Base-by-base conservation (phyloP, 2,888 invertebrate genomes). In the Parnassius glacialis region DNA sequence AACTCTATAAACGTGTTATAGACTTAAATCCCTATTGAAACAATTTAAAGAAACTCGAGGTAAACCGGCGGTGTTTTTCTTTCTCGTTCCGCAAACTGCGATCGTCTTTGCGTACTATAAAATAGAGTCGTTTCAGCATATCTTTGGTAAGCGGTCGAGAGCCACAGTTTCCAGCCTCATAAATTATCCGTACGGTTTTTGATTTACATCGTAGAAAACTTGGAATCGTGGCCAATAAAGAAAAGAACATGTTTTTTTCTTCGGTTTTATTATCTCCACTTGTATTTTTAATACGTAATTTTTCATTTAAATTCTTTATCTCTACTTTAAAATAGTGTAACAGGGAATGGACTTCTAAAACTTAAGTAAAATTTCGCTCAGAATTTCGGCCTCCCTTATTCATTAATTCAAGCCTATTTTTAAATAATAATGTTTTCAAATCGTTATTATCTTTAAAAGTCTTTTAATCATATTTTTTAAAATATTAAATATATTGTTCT, bases 191-290 rank as follows among this genome's bases (percentile, higher is more conserved):
- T 44, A 13, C 25, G 47, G 34, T 45, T 45, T 45, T 53, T 47
- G 52, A 53, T 62, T 62, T 52, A 57, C 52, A 57, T 61, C 53
- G 42, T 25, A 45, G 34, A 61, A 56, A 42, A 56, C 42, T 25
- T 41, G n/a, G 56, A 61, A 52, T 52, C 45, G 16, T 10, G 13
- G 52, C 56, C 50, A 56, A 61, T 56, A 61, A 45, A 59, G 42
- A 45, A 42, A 16, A 10, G 16, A 56, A 34, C 45, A 34, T 50
- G 52, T 10, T 52, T 52, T 25, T 16, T 52, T 34, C 16, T 34
- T 34, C 34, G 34, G 7, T 53, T 59, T 52, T 53, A 53, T 59
- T 53, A 34, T 41, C 45, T 45, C n/a, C 45, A 45, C 12, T 45
- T 11, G 54, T 16, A 51, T 25, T 20, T 20, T 25, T 34, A 34